phyloP scores from a whole-genome alignment of 2,888 invertebrate genomes.

The Salticus scenicus region DNA sequence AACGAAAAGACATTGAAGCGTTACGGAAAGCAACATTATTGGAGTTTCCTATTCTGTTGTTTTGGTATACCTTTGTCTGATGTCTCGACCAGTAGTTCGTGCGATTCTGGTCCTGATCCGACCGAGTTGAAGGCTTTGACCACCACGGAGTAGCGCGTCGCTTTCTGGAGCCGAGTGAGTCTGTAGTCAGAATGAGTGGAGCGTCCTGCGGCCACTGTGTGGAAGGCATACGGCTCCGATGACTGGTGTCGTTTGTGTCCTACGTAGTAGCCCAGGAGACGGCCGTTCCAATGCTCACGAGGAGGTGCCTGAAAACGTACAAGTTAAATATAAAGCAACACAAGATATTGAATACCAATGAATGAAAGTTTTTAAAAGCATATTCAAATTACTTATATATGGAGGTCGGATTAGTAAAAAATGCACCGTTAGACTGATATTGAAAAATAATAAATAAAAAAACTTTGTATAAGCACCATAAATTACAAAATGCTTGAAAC shows the following conservation, averaged over 20 bases:
- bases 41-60: too few relatives aligned
- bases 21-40: too few relatives aligned
- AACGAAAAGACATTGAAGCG: too few relatives aligned
- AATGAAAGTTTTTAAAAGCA: too few relatives aligned
- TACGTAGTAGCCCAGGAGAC: conserved; percentile 63
- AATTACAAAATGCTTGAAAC: too few relatives aligned
- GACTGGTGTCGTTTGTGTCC: conserved; percentile 60
- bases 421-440: too few relatives aligned
- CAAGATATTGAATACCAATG: too few relatives aligned
- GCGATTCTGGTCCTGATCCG: conserved; percentile 64
- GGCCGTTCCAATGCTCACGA: conserved; percentile 63
- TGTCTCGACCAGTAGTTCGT: conserved; percentile 60
- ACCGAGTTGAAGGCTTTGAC: conserved; percentile 69
- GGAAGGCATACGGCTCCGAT: conserved; percentile 53
- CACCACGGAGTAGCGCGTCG: conserved; percentile 56
- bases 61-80: conserved; percentile 57
- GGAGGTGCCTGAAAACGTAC: conserved; percentile 48
- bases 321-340: too few relatives aligned
- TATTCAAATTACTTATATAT: too few relatives aligned
- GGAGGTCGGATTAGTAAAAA: too few relatives aligned
- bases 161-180: conserved; percentile 59
- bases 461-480: too few relatives aligned
- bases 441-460: too few relatives aligned
- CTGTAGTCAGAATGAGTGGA: conserved; percentile 41
- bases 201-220: conserved; percentile 56